Base-by-base conservation (phyloP, 2,113 vertebrate genomes). In the Toxostoma redivivum region DNA sequence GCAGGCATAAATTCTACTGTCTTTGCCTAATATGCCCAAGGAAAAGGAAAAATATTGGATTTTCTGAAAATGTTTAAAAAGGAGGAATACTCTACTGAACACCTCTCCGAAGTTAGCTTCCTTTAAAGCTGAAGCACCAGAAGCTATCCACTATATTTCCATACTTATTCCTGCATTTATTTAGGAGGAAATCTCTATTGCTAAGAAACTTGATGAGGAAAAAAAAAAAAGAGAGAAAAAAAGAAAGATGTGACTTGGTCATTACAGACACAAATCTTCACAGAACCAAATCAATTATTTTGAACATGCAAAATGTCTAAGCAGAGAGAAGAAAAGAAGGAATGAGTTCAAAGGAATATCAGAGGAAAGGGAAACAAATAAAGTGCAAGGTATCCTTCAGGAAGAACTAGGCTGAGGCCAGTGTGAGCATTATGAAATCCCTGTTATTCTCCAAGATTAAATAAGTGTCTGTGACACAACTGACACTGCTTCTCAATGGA, bases 171-270 rank as follows among this genome's bases (percentile, higher is more conserved):
- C 31, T 48, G 23, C 27, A 24, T 70, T 56, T 73, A 20, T 31
- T 73, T 30, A 61, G 62, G 5, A 77, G 19, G 18, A 58, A 84
- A 37, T 45, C 7, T 62, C 35, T 48, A 23, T 44, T 82, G 33
- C 23, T 56, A 28, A n/a, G 13, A 51, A 31, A 3, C 5, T 20
- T 1, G 25, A 17, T 2, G 16, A 18, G 10, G 1, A 1, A 1
- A 4, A 14, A 21, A 11, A 62, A 10, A 13, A 0, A 14, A 15
- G 24, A 11, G n/a, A 8, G 2, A 38, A n/a, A 12, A 31, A 30
- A 45, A 31, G 11, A 53, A 42, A 44, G n/a, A 8, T 0, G 0
- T 33, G 22, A 19, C 19, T 81, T 47, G 23, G 23, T 33, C 27
- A 8, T 67, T 74, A 47, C 37, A 60, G 54, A 33, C 12, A 42